These are phyloP conservation scores for Thymelicus sylvestris DNA, from an alignment of 2,888 invertebrate species.

Conservation along the genomic window DNA sequence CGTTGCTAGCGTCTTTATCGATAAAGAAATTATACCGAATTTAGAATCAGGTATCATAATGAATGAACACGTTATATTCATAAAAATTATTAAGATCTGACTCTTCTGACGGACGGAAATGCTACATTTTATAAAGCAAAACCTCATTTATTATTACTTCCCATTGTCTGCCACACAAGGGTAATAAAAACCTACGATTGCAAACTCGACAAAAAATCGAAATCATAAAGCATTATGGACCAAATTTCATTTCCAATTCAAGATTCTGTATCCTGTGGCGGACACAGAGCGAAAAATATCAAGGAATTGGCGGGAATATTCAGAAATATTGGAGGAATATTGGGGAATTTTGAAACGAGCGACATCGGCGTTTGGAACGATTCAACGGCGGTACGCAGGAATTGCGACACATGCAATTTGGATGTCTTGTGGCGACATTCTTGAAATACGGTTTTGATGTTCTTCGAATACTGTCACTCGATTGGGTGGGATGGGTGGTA, in stretches of 20 bases:
- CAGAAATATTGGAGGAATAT: conserved; percentile 29
- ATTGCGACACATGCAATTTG: conserved; percentile 33
- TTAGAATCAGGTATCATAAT: no score
- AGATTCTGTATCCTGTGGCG: conserved; percentile 33
- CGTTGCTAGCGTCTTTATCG: no score
- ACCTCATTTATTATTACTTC: no score
- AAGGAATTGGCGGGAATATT: conserved; percentile 22
- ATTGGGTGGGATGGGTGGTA: background rate
- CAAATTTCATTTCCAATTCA: conserved; percentile 23
- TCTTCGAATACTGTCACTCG: conserved; percentile 9
- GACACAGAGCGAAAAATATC: conserved; percentile 31
- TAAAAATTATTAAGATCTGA: no score
- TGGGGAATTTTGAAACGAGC: conserved; percentile 26
- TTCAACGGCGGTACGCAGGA: conserved; percentile 13
- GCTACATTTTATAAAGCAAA: no score
- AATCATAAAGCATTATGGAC: conserved; percentile 29
- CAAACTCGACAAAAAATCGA: conserved; percentile 12
- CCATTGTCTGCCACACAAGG: background rate
- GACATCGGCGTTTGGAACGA: conserved; percentile 18
- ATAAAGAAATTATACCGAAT: background rate
- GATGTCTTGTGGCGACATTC: conserved; percentile 19
- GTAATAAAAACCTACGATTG: background rate
- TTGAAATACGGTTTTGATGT: conserved; percentile 23
- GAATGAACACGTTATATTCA: no score
- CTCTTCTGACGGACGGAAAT: no score